Conservation (phyloP, 2,888 invertebrate genomes). For the Clunio marinus region DNA sequence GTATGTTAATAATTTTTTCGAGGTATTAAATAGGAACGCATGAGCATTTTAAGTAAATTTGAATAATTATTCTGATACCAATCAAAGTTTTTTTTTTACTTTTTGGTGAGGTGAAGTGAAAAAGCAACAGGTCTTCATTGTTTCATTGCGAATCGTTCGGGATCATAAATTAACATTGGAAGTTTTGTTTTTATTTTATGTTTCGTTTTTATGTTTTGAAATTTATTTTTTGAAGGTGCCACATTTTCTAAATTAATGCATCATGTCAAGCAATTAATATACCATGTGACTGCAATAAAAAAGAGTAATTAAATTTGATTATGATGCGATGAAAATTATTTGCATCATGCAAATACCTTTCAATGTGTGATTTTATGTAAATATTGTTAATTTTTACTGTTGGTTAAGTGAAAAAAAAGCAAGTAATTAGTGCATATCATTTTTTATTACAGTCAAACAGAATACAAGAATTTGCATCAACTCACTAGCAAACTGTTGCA, state of each 20-base stretch:
- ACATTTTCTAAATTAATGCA: neutral
- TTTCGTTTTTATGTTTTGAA: neutral
- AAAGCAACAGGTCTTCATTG: conserved; percentile 23
- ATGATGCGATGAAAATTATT: no score
- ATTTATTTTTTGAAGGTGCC: conserved; percentile 16
- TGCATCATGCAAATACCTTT: neutral
- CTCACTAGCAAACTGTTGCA: conserved; percentile 31
- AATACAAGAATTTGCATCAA: conserved; percentile 29
- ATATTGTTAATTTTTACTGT: neutral
- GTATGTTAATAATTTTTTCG: conserved; percentile 19
- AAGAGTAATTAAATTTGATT: conserved; percentile 31
- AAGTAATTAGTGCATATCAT: conserved; percentile 38
- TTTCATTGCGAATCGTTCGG: conserved; percentile 17
- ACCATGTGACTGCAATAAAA: neutral
- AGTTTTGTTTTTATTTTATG: no score
- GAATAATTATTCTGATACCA: conserved; percentile 28
- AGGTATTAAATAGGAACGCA: neutral
- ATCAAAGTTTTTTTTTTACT: conserved; percentile 30
- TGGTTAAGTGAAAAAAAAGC: neutral
- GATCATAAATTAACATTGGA: conserved; percentile 34
- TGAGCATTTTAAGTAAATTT: conserved; percentile 35
- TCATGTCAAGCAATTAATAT: neutral
- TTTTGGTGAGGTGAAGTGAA: conserved; percentile 33
- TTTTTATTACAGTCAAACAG: conserved; percentile 34
- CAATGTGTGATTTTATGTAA: conserved; percentile 38